Conservation (phyloP, 2,888 invertebrate genomes). For the Malacosoma neustria region DNA sequence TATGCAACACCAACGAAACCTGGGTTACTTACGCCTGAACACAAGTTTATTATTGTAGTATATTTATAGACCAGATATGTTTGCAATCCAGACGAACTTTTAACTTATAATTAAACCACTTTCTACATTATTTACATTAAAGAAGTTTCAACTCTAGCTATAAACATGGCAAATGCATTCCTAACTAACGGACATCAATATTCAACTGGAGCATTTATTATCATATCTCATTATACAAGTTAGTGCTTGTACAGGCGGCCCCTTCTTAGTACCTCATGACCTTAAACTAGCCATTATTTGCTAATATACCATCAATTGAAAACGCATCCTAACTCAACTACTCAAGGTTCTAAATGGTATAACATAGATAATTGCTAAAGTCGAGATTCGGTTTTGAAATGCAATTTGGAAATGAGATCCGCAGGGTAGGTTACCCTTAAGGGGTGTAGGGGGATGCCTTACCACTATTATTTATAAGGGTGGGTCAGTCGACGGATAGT, state of each 20-base stretch:
- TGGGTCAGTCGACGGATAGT: slow-evolving; percentile 65
- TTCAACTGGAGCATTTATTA: slow-evolving; percentile 71
- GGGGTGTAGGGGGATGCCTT: slow-evolving; percentile 49
- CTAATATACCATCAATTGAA: slow-evolving; percentile 21
- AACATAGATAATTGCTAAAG: slow-evolving; percentile 41
- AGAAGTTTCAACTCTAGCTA: slow-evolving; percentile 15
- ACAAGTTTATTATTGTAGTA: too few species aligned
- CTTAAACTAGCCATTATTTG: slow-evolving; percentile 35
- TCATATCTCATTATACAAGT: slow-evolving; percentile 76
- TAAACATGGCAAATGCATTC: slow-evolving; percentile 61
- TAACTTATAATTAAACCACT: slow-evolving; percentile 7
- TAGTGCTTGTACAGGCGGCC: slow-evolving; percentile 61
- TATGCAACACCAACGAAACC: too few species aligned
- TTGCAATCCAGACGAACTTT: too few species aligned
- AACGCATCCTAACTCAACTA: slow-evolving; percentile 21
- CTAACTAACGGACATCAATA: slow-evolving; percentile 70
- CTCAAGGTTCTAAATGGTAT: slow-evolving; percentile 23
- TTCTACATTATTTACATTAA: slow-evolving; percentile 12
- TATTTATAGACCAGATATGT: too few species aligned
- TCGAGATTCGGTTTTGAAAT: slow-evolving; percentile 67
- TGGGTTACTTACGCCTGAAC: too few species aligned
- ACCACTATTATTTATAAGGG: slow-evolving; percentile 74
- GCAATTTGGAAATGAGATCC: slow-evolving; percentile 75
- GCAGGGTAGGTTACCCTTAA: slow-evolving; percentile 59
- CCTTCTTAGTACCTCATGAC: slow-evolving; percentile 65